A percentile compares a stretch with the other conserved stretches of the same genome.
Evolutionary conservation across 2,113 vertebrate species (phyloP).

Genomic region (Oriolus oriolus): DNA sequence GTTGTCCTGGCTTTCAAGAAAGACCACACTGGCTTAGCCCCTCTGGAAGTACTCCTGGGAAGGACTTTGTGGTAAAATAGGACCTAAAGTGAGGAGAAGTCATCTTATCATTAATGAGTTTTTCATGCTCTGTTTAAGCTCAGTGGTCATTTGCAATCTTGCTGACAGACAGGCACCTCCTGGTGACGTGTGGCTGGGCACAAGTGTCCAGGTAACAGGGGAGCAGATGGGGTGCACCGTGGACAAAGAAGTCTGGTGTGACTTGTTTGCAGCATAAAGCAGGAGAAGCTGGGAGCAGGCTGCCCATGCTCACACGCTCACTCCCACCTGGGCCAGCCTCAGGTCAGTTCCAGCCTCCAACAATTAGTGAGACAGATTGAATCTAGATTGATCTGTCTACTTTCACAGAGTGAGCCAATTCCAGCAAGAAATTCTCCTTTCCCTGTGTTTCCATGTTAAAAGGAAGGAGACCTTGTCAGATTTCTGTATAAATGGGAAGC

Average conservation of each 20-base stretch:
- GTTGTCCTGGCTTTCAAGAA: neutral
- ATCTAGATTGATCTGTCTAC: neutral
- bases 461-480: conserved; percentile 18
- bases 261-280: neutral
- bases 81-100: neutral
- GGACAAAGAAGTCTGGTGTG: neutral
- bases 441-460: neutral
- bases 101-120: neutral
- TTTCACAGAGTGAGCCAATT: neutral
- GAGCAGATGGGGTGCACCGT: neutral
- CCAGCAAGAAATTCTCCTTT: conserved; percentile 20
- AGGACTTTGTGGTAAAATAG: neutral
- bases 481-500: conserved; percentile 6
- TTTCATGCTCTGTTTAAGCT: neutral
- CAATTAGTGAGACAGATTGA: conserved; percentile 15
- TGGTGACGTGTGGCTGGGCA: rapidly evolving
- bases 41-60: neutral
- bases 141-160: neutral
- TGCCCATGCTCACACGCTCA: rapidly evolving
- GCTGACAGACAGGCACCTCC: neutral
- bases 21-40: neutral
- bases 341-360: conserved; percentile 2
- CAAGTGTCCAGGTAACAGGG: neutral
- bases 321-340: neutral
- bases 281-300: neutral